Base-by-base conservation (phyloP, 1,140 invertebrate species). In the Leptinotarsa defecta region DNA sequence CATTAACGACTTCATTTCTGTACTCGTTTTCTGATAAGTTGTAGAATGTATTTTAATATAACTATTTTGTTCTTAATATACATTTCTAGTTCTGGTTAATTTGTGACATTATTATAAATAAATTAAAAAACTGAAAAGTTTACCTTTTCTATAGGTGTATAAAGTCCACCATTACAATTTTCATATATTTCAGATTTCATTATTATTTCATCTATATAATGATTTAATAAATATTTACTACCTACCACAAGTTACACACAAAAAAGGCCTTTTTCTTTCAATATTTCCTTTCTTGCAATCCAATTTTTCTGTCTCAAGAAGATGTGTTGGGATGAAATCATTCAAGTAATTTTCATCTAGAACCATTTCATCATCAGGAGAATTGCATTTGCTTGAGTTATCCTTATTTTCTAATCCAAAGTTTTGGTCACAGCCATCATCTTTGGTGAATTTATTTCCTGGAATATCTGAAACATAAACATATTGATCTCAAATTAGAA, bases 191-290 rank as follows among this genome's bases (percentile, higher is more conserved):
- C 34, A 43, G 8, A 34, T 34, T 34, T 34, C 27, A 34, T 34
- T 34, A 34, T 43, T 43, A 2, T 43, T 11, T 43, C 34, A 11
- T 0, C 3, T 11, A 17, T 6, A 62, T 34, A 34, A 34, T 62
- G 15, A 62, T 62, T 62, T 13, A 62, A 62, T 2, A n/a, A 13
- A 62, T n/a, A 19, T n/a, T 62, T 15, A 62, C 13, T 24, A 65
- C 62, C 57, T 73, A 80, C 79, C 79, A 75, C 79, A 80, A 20
- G 77, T 78, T 13, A 80, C 79, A 77, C 79, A 80, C 24, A 80
- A 49, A 74, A 77, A 80, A 20, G 79, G 74, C 19, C 71, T 73
- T 68, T 74, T 78, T 19, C 77, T 68, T 77, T 34, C 43, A 78
- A 75, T 6, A 68, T 80, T 77, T 67, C 69, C 67, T 34, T 48